Evolutionary conservation across 1,140 invertebrate species (phyloP), one percentile per base, ranked within the genome.

Genomic region (Euura lappo): DNA sequence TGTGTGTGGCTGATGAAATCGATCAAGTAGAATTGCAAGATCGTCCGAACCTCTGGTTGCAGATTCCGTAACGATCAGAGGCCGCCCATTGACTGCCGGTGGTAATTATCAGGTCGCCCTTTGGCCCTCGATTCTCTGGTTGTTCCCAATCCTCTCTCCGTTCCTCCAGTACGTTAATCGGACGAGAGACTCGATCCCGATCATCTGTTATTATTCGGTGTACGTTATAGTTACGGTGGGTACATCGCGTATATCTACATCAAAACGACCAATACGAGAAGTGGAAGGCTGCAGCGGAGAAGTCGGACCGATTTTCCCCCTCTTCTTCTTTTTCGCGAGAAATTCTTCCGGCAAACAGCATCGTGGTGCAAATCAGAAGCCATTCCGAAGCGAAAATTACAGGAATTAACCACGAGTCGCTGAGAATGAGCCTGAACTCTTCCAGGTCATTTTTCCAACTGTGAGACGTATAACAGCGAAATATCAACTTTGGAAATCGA

Each of bases 341-440:
- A 7, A 10, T 72, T 51, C 64, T 11, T 8, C 43, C 10, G 6
- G 28, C 28, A 7, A n/a, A 69, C 74, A 45, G 68, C 75, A 68
- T 68, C 66, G 3, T 72, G 71, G 67, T 79, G 76, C 69, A 28
- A 76, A 84, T 86, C 85, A 81, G 85, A 84, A 87, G 86, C 84
- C 78, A 75, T 76, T 78, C 79, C 81, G 86, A 86, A 83, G 81
- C 81, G 81, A 81, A 84, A 85, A 88, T 88, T 87, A 87, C 86
- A 84, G 80, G 86, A 86, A 88, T 87, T 88, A 87, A 84, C 28
- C 77, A 70, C 69, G 73, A 79, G 77, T 75, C 75, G 76, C 79
- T 79, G 79, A 77, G 44, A 44, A 44, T 51, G 68, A 51, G 51
- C 69, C 77, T 44, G 71, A 66, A 60, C 51, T 60, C 51, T 60